Percentiles rank a stretch among this genome's conserved stretches.
Conservation (phyloP, 23 tunicate species). For the Styela clava region DNA sequence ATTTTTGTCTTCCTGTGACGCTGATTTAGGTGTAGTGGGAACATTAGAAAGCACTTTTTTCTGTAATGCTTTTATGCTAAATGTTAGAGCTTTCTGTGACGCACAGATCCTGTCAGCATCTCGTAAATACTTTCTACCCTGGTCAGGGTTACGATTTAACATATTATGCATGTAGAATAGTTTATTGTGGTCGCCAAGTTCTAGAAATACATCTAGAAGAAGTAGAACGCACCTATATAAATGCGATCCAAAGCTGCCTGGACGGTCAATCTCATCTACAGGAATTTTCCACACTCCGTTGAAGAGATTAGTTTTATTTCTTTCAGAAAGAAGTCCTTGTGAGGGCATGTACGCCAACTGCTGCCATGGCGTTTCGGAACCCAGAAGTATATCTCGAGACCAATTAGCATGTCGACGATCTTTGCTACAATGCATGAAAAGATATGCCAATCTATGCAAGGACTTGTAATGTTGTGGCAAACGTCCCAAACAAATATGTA, state of each 20-base stretch:
- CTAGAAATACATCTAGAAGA: slow-evolving; percentile 47
- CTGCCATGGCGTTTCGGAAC: slow-evolving; percentile 47
- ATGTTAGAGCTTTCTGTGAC: slow-evolving; percentile 7
- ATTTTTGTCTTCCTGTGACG: neutral
- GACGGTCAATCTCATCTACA: slow-evolving; percentile 95
- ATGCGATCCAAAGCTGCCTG: slow-evolving; percentile 84
- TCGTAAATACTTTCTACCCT: slow-evolving; percentile 75
- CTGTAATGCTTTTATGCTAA: slow-evolving; percentile 10
- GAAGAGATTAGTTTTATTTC: slow-evolving; percentile 96
- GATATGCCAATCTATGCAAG: slow-evolving; percentile 71
- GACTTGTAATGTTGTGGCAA: slow-evolving; percentile 92
- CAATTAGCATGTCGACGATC: slow-evolving; percentile 46
- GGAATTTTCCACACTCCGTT: slow-evolving; percentile 99
- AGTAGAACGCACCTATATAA: slow-evolving; percentile 69
- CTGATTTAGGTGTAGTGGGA: neutral
- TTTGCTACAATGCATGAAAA: slow-evolving; percentile 35
- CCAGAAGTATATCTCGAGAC: slow-evolving; percentile 52
- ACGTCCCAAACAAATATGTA: slow-evolving; percentile 64
- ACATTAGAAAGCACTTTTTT: neutral
- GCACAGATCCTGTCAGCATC: slow-evolving; percentile 60
- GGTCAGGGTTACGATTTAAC: slow-evolving; percentile 81
- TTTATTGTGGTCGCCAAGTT: slow-evolving; percentile 29
- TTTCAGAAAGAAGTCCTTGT: slow-evolving; percentile 76
- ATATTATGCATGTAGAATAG: slow-evolving; percentile 75
- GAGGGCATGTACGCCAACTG: slow-evolving; percentile 72